Conservation (phyloP, 2,113 vertebrate genomes). For the Protobothrops flavoviridis region DNA sequence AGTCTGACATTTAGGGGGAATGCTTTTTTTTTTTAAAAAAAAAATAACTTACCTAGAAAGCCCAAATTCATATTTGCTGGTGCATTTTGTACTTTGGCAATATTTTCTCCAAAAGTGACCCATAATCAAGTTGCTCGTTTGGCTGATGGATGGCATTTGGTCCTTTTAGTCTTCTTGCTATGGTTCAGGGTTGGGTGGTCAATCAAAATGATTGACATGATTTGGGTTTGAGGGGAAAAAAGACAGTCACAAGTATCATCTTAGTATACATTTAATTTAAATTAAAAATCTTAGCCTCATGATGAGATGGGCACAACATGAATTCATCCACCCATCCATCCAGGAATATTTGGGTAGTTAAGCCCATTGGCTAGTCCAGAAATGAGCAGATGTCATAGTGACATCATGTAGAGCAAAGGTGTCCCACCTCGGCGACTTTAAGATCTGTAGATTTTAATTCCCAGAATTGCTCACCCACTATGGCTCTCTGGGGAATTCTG, state of each 20-base stretch:
- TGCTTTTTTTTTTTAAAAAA: not conserved
- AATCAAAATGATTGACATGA: not conserved
- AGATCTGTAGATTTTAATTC: not conserved
- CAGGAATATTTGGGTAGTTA: not conserved
- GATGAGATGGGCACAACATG: not conserved
- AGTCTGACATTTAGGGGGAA: not conserved
- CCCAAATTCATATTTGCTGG: not conserved
- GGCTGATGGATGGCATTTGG: not conserved
- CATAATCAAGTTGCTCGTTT: not conserved
- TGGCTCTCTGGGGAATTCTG: not conserved
- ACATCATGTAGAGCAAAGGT: not conserved
- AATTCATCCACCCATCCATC: not conserved
- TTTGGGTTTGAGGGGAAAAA: not conserved
- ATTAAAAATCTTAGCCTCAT: not conserved
- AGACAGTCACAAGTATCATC: not conserved
- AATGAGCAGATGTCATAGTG: not conserved
- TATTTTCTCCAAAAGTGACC: not conserved
- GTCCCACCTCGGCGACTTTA: not conserved
- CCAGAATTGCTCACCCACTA: not conserved
- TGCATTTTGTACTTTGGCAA: not conserved
- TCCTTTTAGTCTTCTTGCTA: not conserved
- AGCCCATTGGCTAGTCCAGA: not conserved
- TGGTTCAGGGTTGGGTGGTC: not conserved
- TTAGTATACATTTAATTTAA: not conserved
- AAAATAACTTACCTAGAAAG: not conserved